Conservation (phyloP, 2,888 invertebrate genomes). For the Reticulitermes lucifugus region DNA sequence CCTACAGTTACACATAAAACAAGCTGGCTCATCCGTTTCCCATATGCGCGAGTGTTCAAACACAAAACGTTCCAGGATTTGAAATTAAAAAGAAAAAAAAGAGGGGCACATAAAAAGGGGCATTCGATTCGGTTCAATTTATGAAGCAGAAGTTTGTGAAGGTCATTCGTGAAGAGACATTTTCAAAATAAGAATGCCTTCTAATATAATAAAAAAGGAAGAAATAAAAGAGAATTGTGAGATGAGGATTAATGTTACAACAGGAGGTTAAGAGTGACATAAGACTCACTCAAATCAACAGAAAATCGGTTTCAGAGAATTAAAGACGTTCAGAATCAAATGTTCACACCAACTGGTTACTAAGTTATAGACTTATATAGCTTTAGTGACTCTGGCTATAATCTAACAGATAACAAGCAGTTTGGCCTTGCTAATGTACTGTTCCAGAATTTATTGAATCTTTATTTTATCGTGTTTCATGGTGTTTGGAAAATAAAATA, state of each 20-base stretch:
- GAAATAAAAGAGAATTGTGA: not conserved
- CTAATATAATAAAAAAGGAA: constrained; percentile 14
- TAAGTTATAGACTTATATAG: too few relatives aligned
- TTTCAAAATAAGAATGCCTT: constrained; percentile 35
- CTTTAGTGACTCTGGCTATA: too few relatives aligned
- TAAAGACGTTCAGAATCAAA: too few relatives aligned
- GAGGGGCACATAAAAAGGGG: constrained; percentile 4
- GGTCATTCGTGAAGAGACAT: constrained; percentile 23
- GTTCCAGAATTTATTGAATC: too few relatives aligned
- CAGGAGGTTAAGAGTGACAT: constrained; percentile 3
- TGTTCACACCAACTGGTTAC: too few relatives aligned
- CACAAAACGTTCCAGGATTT: constrained; percentile 38
- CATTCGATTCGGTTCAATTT: constrained; percentile 41
- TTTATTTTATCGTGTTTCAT: too few relatives aligned
- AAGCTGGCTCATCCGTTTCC: not conserved
- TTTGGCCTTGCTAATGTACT: too few relatives aligned
- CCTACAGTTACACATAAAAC: not conserved
- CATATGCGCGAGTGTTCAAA: constrained; percentile 11
- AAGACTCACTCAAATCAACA: not conserved
- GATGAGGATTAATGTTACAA: constrained; percentile 13
- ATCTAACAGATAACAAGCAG: too few relatives aligned
- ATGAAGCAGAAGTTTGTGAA: constrained; percentile 24
- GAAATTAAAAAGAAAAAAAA: constrained; percentile 2
- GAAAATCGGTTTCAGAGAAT: too few relatives aligned
- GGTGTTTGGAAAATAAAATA: too few relatives aligned